Base-by-base conservation (phyloP, 2,113 vertebrate genomes). In the Odocoileus hemionus region DNA sequence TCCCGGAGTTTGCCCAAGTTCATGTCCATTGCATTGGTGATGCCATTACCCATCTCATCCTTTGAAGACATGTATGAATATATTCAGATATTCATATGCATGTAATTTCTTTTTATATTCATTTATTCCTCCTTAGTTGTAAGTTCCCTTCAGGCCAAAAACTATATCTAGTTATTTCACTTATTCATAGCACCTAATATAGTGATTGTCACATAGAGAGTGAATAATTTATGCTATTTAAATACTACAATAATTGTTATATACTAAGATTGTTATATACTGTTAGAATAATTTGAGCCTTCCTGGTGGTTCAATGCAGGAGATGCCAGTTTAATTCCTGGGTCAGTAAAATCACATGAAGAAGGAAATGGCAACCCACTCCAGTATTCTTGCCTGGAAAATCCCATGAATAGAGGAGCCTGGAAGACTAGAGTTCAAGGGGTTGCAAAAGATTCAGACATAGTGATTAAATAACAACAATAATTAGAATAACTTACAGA, bases 161-260 rank as follows among this genome's bases (percentile, higher is more conserved):
- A 36, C 9, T 89, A 17, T 9, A 74, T 92, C 14, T 67, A 39
- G 60, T 82, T 74, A 54, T 23, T 89, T 13, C 80, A 39, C 82
- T 85, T 80, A 54, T 86, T 36, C 30, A 92, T 36, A 79, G 13
- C 6, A 86, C 19, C 55, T 67, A 82, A 84, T 64, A 58, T n/a
- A 87, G 7, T 85, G 21, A 89, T 26, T 70, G 0, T 15, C 28
- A 52, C n/a, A 74, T 36, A 94, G 21, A 85, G 10, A 76, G n/a
- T 90, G 50, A 90, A 93, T 86, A 70, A 39, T 23, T 47, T 52
- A 13, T 92, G 3, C 17, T 87, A 57, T 83, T 95, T 91, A 96
- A 84, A 84, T 70, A 6, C 5, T 2, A 89, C 64, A 92, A 90
- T 39, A 76, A 39, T 58, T 86, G 4, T 15, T 57, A 45, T 25